A percentile compares a stretch with the other conserved stretches of the same genome.
Evolutionary conservation across 2,888 invertebrate genomes (phyloP).

Genomic region (Harpalus rufipes): DNA sequence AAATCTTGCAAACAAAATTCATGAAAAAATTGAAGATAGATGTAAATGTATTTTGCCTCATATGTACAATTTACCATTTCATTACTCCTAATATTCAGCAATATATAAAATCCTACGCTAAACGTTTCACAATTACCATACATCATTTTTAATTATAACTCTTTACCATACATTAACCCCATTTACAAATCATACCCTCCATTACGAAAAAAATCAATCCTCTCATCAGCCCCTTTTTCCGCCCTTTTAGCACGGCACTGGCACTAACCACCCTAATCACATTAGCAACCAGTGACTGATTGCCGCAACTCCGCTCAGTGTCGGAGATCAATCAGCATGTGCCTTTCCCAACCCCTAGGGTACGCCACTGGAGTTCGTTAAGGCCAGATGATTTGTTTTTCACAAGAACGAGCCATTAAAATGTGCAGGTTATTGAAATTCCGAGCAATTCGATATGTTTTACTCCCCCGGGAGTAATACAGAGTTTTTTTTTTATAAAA

Average conservation of each 20-base stretch:
- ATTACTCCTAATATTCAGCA: not conserved
- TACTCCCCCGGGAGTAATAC: not conserved
- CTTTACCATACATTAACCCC: not conserved
- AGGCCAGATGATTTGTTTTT: constrained; percentile 57
- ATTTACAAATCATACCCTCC: not conserved
- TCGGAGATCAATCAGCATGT: constrained; percentile 52
- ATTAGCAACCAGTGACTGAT: constrained; percentile 48
- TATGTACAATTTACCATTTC: too few species aligned
- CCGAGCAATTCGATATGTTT: constrained; percentile 61
- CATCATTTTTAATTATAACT: constrained; percentile 1
- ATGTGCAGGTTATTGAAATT: constrained; percentile 63
- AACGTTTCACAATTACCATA: not conserved
- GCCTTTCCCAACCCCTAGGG: not conserved
- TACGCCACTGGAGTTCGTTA: constrained; percentile 28
- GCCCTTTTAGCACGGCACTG: constrained; percentile 6
- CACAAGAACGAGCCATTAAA: constrained; percentile 56
- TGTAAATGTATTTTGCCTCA: too few species aligned
- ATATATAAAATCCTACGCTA: not conserved
- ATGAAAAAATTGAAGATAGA: too few species aligned
- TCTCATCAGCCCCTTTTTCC: not conserved
- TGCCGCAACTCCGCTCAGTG: constrained; percentile 49
- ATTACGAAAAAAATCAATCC: not conserved
- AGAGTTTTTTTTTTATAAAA: too few species aligned
- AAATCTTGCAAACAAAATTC: too few species aligned
- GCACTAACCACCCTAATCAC: constrained; percentile 43